Evolutionary conservation across 2,797 vertebrate species (phyloP).

Genomic region (Picus viridis): DNA sequence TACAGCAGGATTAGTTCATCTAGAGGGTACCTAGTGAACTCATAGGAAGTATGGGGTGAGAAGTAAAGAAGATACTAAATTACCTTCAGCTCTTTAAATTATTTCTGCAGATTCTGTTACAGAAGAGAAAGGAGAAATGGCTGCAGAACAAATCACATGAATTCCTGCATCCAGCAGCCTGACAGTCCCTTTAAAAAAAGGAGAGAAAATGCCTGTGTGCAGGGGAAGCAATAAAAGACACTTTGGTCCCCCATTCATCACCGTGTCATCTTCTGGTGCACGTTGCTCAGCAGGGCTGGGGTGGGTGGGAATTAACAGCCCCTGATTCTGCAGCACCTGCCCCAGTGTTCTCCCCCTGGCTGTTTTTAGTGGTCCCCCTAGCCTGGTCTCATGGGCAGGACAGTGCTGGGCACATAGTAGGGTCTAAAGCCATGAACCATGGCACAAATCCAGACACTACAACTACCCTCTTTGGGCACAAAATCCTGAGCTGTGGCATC

Average conservation of each 20-base stretch:
- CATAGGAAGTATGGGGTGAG: conserved; percentile 73
- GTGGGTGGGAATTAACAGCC: background rate
- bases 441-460: background rate
- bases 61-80: conserved; percentile 82
- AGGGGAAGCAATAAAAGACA: conserved; percentile 76
- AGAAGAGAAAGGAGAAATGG: conserved; percentile 77
- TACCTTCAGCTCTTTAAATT: conserved; percentile 89
- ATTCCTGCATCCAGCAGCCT: conserved; percentile 85
- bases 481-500: background rate
- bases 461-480: background rate
- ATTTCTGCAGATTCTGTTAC: conserved; percentile 91
- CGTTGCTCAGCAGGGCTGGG: background rate
- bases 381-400: background rate
- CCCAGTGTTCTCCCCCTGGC: accelerated
- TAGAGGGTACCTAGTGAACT: conserved; percentile 82
- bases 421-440: background rate
- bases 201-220: background rate
- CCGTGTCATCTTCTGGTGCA: conserved; percentile 61
- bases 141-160: conserved; percentile 87
- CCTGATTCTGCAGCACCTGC: background rate
- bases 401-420: background rate
- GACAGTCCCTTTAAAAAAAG: conserved; percentile 66
- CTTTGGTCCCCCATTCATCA: conserved; percentile 76
- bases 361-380: background rate
- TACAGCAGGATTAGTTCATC: conserved; percentile 90